Percentiles rank a stretch among this genome's conserved stretches.
Evolutionary conservation across 2,797 vertebrate genomes (phyloP).

Genomic region (Telmatherina bonti): DNA sequence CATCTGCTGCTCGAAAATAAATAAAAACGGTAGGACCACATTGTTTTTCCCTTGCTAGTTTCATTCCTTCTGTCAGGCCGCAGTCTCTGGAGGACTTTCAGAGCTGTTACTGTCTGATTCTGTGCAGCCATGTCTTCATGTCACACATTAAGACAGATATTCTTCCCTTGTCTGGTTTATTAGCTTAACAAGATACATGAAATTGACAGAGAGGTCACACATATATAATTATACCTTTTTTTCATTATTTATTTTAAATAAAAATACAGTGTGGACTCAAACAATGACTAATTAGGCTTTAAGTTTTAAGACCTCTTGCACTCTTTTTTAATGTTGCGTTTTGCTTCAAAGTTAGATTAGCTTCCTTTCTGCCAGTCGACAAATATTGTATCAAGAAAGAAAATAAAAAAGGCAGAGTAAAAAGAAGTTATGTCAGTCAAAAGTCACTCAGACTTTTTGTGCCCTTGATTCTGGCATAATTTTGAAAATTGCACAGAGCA

Average conservation of each 20-base stretch:
- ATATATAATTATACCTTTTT: slow-evolving; percentile 15
- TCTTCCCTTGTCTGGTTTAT: slow-evolving; percentile 43
- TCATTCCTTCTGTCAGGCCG: slow-evolving; percentile 61
- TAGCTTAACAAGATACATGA: slow-evolving; percentile 31
- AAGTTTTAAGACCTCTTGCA: slow-evolving; percentile 2
- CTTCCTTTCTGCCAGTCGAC: slow-evolving; percentile 7
- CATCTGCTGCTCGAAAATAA: slow-evolving; percentile 65
- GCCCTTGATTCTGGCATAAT: slow-evolving; percentile 25
- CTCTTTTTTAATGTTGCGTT: slow-evolving; percentile 31
- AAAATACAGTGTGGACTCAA: slow-evolving; percentile 10
- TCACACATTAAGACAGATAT: slow-evolving; percentile 38
- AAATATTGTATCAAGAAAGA: slow-evolving; percentile 17
- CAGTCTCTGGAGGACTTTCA: slow-evolving; percentile 52
- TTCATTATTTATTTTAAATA: slow-evolving; percentile 19
- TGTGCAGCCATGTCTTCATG: slow-evolving; percentile 26
- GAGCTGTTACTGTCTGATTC: slow-evolving; percentile 51
- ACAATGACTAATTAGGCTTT: slow-evolving; percentile 22
- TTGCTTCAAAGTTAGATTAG: slow-evolving; percentile 13
- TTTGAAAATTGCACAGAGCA: slow-evolving; percentile 32
- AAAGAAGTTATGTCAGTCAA: slow-evolving; percentile 14
- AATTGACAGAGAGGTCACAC: slow-evolving; percentile 27
- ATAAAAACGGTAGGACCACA: slow-evolving; percentile 38
- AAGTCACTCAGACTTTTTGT: slow-evolving; percentile 19
- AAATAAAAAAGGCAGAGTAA: slow-evolving; percentile 6
- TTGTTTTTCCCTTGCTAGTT: slow-evolving; percentile 49